Conservation (phyloP, 2,113 vertebrate genomes). For the Myiozetetes cayanensis region DNA sequence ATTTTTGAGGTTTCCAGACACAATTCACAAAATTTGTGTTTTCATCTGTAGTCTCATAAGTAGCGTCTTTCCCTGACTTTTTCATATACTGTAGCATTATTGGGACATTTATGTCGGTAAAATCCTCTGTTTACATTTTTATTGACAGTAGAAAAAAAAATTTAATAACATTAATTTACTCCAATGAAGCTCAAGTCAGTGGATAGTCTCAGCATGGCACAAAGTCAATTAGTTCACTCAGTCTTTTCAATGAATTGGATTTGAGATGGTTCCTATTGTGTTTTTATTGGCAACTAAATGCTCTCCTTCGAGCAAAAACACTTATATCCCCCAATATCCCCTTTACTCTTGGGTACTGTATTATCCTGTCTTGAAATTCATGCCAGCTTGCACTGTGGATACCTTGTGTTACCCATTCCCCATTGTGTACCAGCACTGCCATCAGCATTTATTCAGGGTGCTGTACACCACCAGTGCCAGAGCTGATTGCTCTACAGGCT, state of each 20-base stretch:
- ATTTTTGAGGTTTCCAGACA: not conserved
- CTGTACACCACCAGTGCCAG: not conserved
- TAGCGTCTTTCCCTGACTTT: not conserved
- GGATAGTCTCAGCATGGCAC: not conserved
- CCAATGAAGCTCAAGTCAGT: not conserved
- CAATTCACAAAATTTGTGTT: not conserved
- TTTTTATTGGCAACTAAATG: not conserved
- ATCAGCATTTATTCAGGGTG: not conserved
- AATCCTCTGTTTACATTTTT: not conserved
- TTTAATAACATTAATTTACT: not conserved
- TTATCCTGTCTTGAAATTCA: not conserved
- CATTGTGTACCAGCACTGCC: fast-evolving
- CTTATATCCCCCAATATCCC: not conserved
- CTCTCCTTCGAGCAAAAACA: not conserved
- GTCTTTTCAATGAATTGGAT: not conserved
- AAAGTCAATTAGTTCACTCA: not conserved
- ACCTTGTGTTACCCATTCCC: not conserved
- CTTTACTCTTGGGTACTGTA: not conserved
- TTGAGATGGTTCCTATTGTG: not conserved
- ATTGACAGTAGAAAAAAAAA: not conserved
- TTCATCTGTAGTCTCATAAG: not conserved
- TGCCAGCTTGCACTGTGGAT: not conserved
- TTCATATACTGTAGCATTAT: not conserved
- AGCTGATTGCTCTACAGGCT: not conserved
- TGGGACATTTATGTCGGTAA: not conserved